Evolutionary conservation across 2,888 invertebrate species (phyloP).

Genomic region (Monochamus alternatus): DNA sequence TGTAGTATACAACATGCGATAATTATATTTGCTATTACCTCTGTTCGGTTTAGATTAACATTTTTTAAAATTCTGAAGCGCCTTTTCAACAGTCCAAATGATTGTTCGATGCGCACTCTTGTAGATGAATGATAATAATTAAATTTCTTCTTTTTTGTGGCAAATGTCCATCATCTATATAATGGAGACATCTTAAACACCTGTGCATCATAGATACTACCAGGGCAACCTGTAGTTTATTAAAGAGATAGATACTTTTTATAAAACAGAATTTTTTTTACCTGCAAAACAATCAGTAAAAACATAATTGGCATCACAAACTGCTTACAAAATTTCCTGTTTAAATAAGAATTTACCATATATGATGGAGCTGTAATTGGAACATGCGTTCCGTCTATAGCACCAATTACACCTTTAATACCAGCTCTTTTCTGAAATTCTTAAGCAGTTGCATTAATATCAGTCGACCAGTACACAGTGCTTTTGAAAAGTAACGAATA

Average conservation of each 20-base stretch:
- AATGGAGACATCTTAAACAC: constrained; percentile 35
- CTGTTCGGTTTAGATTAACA: constrained; percentile 1
- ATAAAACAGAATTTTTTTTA: constrained; percentile 3
- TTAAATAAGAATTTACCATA: constrained; percentile 36
- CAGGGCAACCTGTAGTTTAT: constrained; percentile 33
- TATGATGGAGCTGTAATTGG: constrained; percentile 34
- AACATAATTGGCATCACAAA: constrained; percentile 34
- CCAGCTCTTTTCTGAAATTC: constrained; percentile 36
- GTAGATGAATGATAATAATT: constrained; percentile 15
- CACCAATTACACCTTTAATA: constrained; percentile 36
- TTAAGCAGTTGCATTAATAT: constrained; percentile 17
- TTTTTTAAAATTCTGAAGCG: background rate
- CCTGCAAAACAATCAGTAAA: constrained; percentile 36
- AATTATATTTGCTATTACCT: background rate
- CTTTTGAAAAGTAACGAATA: too few relatives aligned
- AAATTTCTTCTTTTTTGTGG: background rate
- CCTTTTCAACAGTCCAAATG: background rate
- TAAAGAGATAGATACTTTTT: constrained; percentile 16
- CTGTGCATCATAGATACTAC: constrained; percentile 35
- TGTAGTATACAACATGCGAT: background rate
- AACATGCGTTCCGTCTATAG: constrained; percentile 38
- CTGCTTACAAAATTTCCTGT: constrained; percentile 37
- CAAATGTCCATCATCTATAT: constrained; percentile 20
- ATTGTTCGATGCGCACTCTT: constrained; percentile 3
- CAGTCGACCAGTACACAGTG: constrained; percentile 21